These are phyloP conservation scores for Astyanax mexicanus DNA, from an alignment of 2,797 vertebrate species.

Conservation along the genomic window DNA sequence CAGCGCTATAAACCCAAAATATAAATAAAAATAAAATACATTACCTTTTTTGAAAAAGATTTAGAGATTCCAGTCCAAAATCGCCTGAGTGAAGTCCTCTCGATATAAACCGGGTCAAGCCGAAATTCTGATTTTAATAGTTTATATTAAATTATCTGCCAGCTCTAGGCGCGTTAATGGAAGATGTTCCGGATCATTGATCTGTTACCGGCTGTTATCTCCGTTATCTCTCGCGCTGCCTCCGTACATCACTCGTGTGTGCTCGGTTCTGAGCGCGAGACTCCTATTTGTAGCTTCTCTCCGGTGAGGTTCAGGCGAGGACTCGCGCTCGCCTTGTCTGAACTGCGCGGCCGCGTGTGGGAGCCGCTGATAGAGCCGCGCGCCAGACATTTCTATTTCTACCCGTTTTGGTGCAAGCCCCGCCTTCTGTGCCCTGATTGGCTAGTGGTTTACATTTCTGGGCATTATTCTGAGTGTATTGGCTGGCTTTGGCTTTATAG, in stretches of 20 bases:
- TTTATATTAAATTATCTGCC: neutral
- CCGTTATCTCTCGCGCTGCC: conserved; percentile 37
- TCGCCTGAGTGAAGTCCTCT: neutral
- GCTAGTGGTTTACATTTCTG: neutral
- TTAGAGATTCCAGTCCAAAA: neutral
- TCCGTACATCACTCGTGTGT: conserved; percentile 58
- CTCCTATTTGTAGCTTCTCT: conserved; percentile 78
- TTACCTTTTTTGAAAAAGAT: conserved; percentile 30
- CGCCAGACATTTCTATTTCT: neutral
- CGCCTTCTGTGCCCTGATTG: neutral
- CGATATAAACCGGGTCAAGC: neutral
- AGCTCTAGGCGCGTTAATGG: neutral
- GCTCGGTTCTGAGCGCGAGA: conserved; percentile 71
- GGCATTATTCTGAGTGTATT: neutral
- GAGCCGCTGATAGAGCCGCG: conserved; percentile 55
- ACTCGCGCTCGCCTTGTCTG: conserved; percentile 75
- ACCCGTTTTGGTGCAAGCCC: neutral
- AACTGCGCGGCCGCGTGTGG: conserved; percentile 66
- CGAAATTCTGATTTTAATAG: neutral
- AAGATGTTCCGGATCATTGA: conserved; percentile 11
- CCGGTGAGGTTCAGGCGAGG: conserved; percentile 76
- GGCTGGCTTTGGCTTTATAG: neutral
- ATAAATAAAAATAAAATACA: no score
- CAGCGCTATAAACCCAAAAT: no score
- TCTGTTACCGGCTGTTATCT: conserved; percentile 55